These are phyloP conservation scores for Salvelinus fontinalis DNA, from an alignment of 2,113 vertebrate species.

Conservation along the genomic window DNA sequence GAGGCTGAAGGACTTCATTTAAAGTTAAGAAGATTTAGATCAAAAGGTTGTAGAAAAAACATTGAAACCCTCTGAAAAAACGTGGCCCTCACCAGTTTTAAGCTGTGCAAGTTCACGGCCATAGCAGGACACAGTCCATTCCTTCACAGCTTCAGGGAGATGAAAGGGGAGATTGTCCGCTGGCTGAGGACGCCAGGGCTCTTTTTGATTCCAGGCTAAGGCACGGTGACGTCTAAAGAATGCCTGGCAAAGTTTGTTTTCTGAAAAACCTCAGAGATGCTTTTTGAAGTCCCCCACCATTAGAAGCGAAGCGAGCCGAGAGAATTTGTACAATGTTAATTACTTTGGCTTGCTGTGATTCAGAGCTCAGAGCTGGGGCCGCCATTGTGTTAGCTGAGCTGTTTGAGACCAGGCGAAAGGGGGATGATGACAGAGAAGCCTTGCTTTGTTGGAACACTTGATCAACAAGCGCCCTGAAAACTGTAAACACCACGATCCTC, in stretches of 20 bases:
- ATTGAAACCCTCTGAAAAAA: slow-evolving; percentile 57
- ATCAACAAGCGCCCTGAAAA: slow-evolving; percentile 35
- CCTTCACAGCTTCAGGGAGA: slow-evolving; percentile 66
- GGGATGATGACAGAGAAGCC: slow-evolving; percentile 19
- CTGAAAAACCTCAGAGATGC: slow-evolving; percentile 55
- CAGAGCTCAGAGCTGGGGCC: slow-evolving; percentile 27
- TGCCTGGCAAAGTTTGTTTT: slow-evolving; percentile 59
- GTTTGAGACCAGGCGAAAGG: slow-evolving; percentile 27
- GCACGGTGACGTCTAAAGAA: slow-evolving; percentile 59
- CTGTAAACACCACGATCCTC: slow-evolving; percentile 26
- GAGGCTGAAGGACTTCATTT: slow-evolving; percentile 76
- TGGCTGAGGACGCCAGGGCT: slow-evolving; percentile 21
- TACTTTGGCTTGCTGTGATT: slow-evolving; percentile 51
- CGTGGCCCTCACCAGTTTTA: slow-evolving; percentile 62
- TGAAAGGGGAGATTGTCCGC: slow-evolving; percentile 70
- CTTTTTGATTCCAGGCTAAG: slow-evolving; percentile 56
- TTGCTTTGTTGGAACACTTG: slow-evolving; percentile 39
- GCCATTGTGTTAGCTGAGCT: slow-evolving; percentile 30
- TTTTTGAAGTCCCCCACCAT: slow-evolving; percentile 36
- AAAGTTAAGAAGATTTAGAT: slow-evolving; percentile 82
- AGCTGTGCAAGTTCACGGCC: slow-evolving; percentile 69
- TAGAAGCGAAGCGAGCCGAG: slow-evolving; percentile 32
- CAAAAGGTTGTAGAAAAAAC: slow-evolving; percentile 75
- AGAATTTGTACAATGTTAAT: slow-evolving; percentile 55
- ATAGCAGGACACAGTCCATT: slow-evolving; percentile 67